Base-by-base conservation (phyloP, 2,113 vertebrate species). In the Daboia siamensis region DNA sequence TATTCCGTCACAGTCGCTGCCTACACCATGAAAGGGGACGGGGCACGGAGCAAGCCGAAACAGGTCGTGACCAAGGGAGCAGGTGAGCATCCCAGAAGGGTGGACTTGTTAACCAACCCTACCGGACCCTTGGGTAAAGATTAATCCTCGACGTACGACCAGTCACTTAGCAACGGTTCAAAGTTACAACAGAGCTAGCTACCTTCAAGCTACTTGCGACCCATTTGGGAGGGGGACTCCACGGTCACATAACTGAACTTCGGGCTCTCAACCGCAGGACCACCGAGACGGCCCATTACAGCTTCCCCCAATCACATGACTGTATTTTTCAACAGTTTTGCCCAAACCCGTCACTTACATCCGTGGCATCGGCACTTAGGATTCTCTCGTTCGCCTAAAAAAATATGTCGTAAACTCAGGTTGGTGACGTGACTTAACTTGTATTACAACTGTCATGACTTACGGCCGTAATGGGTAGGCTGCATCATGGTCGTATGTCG, bases 11-110 rank as follows among this genome's bases (percentile, higher is more conserved):
- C 99, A 0, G 99, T 99, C 93, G 99, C 99, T 4, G 99, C 99
- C 7, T 99, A 99, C 97, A 99, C 99, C 96, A 99, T 99, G 98
- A 99, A 99, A 95, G 99, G 99, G 64, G 99, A 99, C 44, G 99
- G 99, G 3, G 98, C 99, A 21, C 99, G 99, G 93, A 99, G 99
- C 98, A 99, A 99, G 95, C 98, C 99, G 1, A 99, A 99, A 93
- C 97, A 99, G 95, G 98, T 99, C 90, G 97, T 98, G 96, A 99
- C 99, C 3, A 99, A 98, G 96, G 98, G 98, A 95, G 98, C 99
- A 98, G 99, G 99, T 99, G 93, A 88, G 94, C 24, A 39, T 1
- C 4, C 5, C 46, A 1, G 0, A 55, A 26, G 51, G 29, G 0
- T 56, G 21, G 48, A 6, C 9, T 13, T 13, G 15, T 12, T 0